Evolutionary conservation across 2,797 vertebrate genomes (phyloP).

Genomic region (Xerus rutilus): DNA sequence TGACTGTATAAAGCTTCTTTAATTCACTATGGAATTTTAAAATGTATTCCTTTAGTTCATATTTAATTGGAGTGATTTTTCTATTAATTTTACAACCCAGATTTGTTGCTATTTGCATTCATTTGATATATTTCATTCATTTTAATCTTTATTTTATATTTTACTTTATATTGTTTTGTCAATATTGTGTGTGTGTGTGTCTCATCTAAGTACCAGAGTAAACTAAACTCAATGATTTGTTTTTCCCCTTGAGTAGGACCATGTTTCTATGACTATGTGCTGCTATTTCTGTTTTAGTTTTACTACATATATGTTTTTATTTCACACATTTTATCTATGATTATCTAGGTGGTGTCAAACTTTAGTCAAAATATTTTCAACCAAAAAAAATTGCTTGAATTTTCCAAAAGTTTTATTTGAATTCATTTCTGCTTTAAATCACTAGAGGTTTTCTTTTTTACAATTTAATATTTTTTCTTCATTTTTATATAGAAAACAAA

Average conservation of each 20-base stretch:
- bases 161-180: neutral
- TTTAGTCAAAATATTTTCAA: neutral
- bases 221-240: neutral
- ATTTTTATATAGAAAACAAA: neutral
- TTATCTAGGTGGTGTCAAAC: neutral
- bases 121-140: neutral
- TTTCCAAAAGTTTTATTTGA: neutral
- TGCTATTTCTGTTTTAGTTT: neutral
- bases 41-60: neutral
- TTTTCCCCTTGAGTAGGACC: neutral
- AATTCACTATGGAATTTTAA: neutral
- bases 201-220: neutral
- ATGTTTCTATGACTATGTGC: neutral
- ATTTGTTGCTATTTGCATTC: neutral
- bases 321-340: neutral
- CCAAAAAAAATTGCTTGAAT: neutral
- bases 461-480: neutral
- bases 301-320: neutral
- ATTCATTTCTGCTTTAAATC: neutral
- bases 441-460: neutral
- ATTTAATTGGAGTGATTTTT: neutral
- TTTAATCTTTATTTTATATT: neutral
- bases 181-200: neutral
- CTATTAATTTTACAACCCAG: neutral
- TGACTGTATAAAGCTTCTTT: neutral